phyloP scores from a whole-genome alignment of 2,113 vertebrate species.

The Merops nubicus region DNA sequence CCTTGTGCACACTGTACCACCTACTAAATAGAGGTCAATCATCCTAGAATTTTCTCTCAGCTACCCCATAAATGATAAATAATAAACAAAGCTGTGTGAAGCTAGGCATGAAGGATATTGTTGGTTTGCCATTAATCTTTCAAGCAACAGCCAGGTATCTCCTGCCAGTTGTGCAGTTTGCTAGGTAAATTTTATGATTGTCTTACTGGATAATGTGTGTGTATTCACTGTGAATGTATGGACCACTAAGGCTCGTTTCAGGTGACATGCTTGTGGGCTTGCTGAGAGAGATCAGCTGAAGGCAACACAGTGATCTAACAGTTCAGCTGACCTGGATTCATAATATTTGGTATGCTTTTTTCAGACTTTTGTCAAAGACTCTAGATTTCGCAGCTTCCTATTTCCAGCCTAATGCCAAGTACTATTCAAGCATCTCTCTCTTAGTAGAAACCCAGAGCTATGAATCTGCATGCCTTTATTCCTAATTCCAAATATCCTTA shows the following conservation, averaged over 20 bases:
- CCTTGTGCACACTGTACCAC: not conserved
- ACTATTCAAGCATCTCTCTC: not conserved
- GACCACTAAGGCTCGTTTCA: not conserved
- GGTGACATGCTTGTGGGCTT: not conserved
- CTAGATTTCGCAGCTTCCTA: not conserved
- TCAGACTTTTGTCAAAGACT: not conserved
- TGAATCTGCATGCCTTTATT: not conserved
- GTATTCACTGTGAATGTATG: not conserved
- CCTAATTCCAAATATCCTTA: not conserved
- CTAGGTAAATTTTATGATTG: not conserved
- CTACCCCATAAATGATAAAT: conserved; percentile 35
- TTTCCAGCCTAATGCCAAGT: not conserved
- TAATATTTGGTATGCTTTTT: not conserved
- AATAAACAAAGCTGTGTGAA: conserved; percentile 45
- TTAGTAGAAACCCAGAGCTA: not conserved
- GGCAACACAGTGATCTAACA: not conserved
- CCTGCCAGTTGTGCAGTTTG: not conserved
- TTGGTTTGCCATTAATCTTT: conserved; percentile 41
- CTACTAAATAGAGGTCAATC: conserved; percentile 14
- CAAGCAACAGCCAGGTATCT: not conserved
- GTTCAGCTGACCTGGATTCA: not conserved
- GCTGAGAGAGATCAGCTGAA: not conserved
- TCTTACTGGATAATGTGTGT: not conserved
- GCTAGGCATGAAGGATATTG: conserved; percentile 31
- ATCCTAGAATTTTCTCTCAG: conserved; percentile 7